phyloP scores from a whole-genome alignment of 2,888 invertebrate genomes.

The Diarsia dahlii region DNA sequence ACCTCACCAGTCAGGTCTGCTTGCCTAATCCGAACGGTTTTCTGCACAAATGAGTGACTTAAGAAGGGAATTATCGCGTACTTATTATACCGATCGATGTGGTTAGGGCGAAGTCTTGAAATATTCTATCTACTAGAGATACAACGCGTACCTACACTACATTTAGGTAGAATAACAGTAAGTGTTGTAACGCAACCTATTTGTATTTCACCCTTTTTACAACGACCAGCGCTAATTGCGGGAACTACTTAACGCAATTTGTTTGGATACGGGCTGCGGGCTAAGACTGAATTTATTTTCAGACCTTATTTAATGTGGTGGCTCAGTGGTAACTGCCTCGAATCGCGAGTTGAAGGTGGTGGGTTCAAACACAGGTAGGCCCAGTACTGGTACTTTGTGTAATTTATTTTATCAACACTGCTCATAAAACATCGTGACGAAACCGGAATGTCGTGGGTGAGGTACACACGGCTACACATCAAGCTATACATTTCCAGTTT shows the following conservation, averaged over 20 bases:
- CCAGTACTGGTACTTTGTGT: no score
- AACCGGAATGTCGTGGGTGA: no score
- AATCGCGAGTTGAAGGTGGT: no score
- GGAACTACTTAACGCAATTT: conserved; percentile 25
- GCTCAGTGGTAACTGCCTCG: no score
- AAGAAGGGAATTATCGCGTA: background rate
- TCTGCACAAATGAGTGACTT: background rate
- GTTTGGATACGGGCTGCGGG: background rate
- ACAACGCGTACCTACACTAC: background rate
- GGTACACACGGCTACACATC: no score
- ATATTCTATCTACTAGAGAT: background rate
- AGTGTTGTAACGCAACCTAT: conserved; percentile 18
- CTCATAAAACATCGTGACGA: no score
- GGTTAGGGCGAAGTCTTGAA: background rate
- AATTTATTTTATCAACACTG: no score
- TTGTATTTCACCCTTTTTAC: conserved; percentile 15
- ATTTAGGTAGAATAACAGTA: background rate
- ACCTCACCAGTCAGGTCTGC: background rate
- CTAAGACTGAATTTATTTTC: conserved; percentile 25
- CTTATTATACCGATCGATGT: background rate
- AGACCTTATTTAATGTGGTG: background rate
- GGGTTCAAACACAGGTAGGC: no score
- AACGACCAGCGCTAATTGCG: background rate
- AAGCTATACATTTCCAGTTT: no score
- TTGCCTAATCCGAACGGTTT: background rate